Percentiles rank a stretch among this genome's conserved stretches.
phyloP scores from a whole-genome alignment of 2,888 invertebrate genomes.

The Chaitophorus viminalis region DNA sequence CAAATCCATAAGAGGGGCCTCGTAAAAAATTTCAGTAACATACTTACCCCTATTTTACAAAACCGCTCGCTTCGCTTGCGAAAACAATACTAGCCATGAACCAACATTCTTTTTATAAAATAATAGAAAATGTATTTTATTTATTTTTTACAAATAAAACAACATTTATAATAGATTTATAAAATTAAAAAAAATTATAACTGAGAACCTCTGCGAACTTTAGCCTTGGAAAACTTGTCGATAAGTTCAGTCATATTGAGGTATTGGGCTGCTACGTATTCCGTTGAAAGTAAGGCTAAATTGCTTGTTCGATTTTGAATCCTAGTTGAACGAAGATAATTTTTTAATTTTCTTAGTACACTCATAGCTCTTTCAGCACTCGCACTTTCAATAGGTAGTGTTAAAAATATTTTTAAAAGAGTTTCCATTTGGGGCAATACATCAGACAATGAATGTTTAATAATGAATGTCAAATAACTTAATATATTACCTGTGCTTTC shows the following conservation, averaged over 20 bases:
- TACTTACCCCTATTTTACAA: too few relatives aligned
- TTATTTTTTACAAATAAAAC: constrained; percentile 5
- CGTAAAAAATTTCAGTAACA: too few relatives aligned
- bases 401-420: constrained; percentile 9
- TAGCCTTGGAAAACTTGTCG: constrained; percentile 29
- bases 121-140: too few relatives aligned
- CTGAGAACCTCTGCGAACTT: constrained; percentile 1
- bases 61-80: too few relatives aligned
- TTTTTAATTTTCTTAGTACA: constrained; percentile 22
- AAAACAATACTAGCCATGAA: too few relatives aligned
- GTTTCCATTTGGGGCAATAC: constrained; percentile 22
- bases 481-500: neutral
- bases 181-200: constrained; percentile 7
- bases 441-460: constrained; percentile 32
- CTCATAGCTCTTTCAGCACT: constrained; percentile 21
- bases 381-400: constrained; percentile 8
- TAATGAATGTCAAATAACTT: constrained; percentile 3
- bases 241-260: constrained; percentile 14
- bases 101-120: too few relatives aligned
- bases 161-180: neutral
- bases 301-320: constrained; percentile 6
- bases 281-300: constrained; percentile 21
- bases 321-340: neutral
- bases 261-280: neutral
- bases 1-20: too few relatives aligned